Conservation (phyloP, 2,797 vertebrate species). For the Takifugu ocellatus region DNA sequence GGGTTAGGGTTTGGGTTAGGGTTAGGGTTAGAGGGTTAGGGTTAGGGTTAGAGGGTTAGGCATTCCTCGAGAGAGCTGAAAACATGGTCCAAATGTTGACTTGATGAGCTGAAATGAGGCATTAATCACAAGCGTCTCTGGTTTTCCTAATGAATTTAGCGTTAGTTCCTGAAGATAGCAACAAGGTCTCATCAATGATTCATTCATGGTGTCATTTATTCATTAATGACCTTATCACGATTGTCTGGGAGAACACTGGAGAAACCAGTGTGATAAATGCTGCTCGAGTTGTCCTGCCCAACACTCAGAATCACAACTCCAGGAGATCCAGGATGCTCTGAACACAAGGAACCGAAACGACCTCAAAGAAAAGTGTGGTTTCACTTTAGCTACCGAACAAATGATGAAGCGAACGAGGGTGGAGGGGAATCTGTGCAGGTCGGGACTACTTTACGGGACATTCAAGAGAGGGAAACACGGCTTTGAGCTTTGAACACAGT, state of each 20-base stretch:
- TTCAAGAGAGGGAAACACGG: too few species aligned
- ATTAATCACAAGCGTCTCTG: background rate
- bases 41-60: too few species aligned
- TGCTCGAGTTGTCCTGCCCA: constrained; percentile 2
- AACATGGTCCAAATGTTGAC: constrained; percentile 7
- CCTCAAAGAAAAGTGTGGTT: too few species aligned
- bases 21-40: too few species aligned
- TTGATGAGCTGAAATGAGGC: background rate
- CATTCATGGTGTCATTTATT: constrained; percentile 72
- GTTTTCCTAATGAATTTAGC: constrained; percentile 9
- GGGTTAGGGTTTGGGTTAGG: too few species aligned
- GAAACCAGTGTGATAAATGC: constrained; percentile 22
- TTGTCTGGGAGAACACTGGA: constrained; percentile 33
- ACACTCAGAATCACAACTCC: constrained; percentile 2
- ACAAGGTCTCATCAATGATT: constrained; percentile 67
- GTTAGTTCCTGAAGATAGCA: constrained; percentile 26
- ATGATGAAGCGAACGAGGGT: too few species aligned
- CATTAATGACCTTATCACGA: constrained; percentile 72
- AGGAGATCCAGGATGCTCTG: background rate
- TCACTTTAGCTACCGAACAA: too few species aligned
- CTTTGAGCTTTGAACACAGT: too few species aligned
- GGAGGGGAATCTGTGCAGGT: too few species aligned
- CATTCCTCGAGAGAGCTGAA: constrained; percentile 1
- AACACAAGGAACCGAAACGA: background rate
- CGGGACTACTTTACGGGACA: too few species aligned